Conservation (phyloP, 2,113 vertebrate species). For the rat (Rattus norvegicus) region DNA sequence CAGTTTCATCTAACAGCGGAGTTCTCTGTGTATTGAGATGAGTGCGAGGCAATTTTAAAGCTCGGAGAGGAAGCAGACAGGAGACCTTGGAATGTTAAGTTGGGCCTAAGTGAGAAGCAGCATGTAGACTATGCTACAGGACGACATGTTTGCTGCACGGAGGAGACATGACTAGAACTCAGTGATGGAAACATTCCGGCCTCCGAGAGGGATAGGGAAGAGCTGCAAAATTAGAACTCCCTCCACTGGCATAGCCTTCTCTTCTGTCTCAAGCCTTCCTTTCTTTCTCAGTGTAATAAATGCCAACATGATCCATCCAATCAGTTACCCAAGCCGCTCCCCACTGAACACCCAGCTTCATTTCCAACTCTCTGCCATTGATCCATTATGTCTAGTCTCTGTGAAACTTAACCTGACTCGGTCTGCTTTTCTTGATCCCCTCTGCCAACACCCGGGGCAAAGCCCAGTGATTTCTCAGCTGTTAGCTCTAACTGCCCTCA, state of each 20-base stretch:
- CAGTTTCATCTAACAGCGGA: background rate
- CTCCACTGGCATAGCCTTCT: no score
- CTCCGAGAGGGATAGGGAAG: rapidly evolving
- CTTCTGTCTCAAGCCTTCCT: background rate
- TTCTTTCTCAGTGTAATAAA: background rate
- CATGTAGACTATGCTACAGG: background rate
- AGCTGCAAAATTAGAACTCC: background rate
- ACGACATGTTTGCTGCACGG: background rate
- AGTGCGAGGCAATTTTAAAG: background rate
- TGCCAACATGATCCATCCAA: background rate
- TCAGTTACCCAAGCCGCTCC: background rate
- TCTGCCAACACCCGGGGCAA: background rate
- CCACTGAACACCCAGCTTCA: background rate
- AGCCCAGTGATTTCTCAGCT: background rate
- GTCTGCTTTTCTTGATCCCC: background rate
- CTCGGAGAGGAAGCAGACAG: background rate
- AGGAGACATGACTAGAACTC: background rate
- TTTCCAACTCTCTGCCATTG: background rate
- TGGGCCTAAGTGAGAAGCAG: background rate
- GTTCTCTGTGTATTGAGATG: background rate
- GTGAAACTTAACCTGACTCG: background rate
- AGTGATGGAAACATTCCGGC: background rate
- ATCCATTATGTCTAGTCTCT: background rate
- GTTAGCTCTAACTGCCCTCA: background rate
- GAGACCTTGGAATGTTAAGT: background rate